phyloP scores from a whole-genome alignment of 1,140 invertebrate genomes.

The Bombus ignitus region DNA sequence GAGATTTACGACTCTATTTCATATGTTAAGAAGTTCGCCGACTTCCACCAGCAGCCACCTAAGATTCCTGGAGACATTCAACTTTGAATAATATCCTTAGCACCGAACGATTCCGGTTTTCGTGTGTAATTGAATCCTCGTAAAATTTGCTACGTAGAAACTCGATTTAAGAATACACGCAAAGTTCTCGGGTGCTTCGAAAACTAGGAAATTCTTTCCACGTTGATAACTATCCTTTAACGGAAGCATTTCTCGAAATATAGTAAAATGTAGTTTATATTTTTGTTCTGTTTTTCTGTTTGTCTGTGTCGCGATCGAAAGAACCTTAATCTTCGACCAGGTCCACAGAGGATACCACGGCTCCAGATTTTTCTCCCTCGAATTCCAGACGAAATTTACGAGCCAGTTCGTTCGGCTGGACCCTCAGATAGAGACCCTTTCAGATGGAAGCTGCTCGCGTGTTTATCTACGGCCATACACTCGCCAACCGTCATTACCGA shows the following conservation, averaged over 20 bases:
- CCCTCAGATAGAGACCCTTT: constrained; percentile 37
- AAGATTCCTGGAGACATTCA: background rate
- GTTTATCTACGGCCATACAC: constrained; percentile 59
- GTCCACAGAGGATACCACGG: constrained; percentile 19
- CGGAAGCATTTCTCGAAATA: too few species aligned
- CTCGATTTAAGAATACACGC: too few species aligned
- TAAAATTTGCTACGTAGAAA: background rate
- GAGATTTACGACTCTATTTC: constrained; percentile 2
- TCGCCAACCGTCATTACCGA: constrained; percentile 39
- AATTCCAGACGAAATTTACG: constrained; percentile 57
- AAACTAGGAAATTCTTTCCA: too few species aligned
- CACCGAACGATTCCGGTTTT: background rate
- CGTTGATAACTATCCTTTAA: too few species aligned
- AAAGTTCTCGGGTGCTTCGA: too few species aligned
- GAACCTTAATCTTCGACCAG: constrained; percentile 17
- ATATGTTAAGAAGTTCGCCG: background rate
- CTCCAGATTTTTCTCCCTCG: constrained; percentile 50
- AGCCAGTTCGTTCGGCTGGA: constrained; percentile 35
- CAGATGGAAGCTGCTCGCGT: constrained; percentile 29
- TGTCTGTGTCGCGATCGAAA: background rate
- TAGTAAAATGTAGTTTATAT: background rate
- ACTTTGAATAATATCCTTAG: background rate
- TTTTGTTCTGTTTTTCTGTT: background rate
- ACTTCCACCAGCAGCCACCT: background rate
- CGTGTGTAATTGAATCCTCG: background rate